Evolutionary conservation across 1,140 invertebrate genomes (phyloP).

Genomic region (Drosophila kanapiae): DNA sequence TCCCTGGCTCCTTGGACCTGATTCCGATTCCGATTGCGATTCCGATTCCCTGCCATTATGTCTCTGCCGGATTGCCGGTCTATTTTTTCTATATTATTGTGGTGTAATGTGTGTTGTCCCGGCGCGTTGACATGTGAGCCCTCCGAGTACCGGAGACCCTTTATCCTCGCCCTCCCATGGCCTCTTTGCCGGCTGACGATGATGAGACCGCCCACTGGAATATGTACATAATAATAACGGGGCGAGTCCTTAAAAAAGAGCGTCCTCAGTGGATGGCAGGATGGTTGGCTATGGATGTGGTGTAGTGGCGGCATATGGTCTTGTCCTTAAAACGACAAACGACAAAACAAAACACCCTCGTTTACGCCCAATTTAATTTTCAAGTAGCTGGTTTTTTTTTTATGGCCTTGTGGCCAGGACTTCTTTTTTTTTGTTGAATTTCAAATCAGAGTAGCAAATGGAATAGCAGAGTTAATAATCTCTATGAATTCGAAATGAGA

Average conservation of each 20-base stretch:
- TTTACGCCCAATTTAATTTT: slow-evolving; percentile 80
- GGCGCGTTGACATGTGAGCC: slow-evolving; percentile 77
- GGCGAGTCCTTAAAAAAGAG: slow-evolving; percentile 34
- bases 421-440: slow-evolving; percentile 35
- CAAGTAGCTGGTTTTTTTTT: slow-evolving; percentile 69
- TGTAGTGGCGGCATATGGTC: slow-evolving; percentile 66
- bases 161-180: slow-evolving; percentile 63
- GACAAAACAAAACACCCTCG: slow-evolving; percentile 71
- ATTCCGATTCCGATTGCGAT: slow-evolving; percentile 21
- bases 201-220: slow-evolving; percentile 77
- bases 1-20: slow-evolving; percentile 25
- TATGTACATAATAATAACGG: slow-evolving; percentile 13
- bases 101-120: slow-evolving; percentile 72
- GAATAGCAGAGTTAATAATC: slow-evolving; percentile 44
- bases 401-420: slow-evolving; percentile 39
- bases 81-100: slow-evolving; percentile 60
- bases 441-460: slow-evolving; percentile 35
- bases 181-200: slow-evolving; percentile 69
- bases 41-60: slow-evolving; percentile 56
- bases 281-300: not conserved
- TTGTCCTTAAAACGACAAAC: slow-evolving; percentile 29
- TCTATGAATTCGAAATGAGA: slow-evolving; percentile 30
- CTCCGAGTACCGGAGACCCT: slow-evolving; percentile 11
- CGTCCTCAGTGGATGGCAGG: not conserved
- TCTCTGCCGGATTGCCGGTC: slow-evolving; percentile 42